Evolutionary conservation across 2,888 invertebrate genomes (phyloP).

Genomic region (Drosophila prostipennis): DNA sequence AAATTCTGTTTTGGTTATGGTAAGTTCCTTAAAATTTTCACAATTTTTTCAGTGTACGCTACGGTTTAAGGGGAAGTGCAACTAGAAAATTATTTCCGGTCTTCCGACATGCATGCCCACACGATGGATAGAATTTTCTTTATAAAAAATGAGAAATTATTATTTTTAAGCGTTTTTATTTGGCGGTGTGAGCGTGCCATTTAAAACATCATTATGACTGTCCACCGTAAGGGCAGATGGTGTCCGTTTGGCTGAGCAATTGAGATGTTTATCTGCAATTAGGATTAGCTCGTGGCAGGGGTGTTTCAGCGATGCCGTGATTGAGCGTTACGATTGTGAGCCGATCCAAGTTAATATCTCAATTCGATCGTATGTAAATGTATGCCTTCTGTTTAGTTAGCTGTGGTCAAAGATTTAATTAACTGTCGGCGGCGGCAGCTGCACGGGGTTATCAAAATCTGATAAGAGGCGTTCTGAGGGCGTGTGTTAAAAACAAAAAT

Average conservation of each 20-base stretch:
- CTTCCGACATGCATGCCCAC: conserved; percentile 72
- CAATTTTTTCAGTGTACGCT: conserved; percentile 7
- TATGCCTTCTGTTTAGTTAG: conserved; percentile 29
- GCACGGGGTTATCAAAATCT: conserved; percentile 34
- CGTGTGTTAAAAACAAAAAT: not conserved
- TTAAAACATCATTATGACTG: conserved; percentile 73
- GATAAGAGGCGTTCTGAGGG: not conserved
- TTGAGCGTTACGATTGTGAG: conserved; percentile 50
- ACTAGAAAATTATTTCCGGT: conserved; percentile 81
- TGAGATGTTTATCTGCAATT: conserved; percentile 77
- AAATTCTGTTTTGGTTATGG: too few relatives aligned
- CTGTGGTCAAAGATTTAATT: conserved; percentile 60
- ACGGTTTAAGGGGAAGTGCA: conserved; percentile 27
- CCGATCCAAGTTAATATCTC: conserved; percentile 59
- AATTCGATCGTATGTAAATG: conserved; percentile 76
- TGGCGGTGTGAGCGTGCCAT: conserved; percentile 56
- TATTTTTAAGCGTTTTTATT: conserved; percentile 65
- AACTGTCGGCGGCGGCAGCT: conserved; percentile 55
- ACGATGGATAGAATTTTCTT: conserved; percentile 29
- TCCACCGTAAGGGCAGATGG: conserved; percentile 66
- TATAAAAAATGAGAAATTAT: conserved; percentile 54
- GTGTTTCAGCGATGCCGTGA: conserved; percentile 50
- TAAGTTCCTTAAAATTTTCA: too few relatives aligned
- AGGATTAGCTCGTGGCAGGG: conserved; percentile 60
- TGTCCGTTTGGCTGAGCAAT: conserved; percentile 59